phyloP scores from a whole-genome alignment of 2,888 invertebrate species.

The Crocallis elinguaria region DNA sequence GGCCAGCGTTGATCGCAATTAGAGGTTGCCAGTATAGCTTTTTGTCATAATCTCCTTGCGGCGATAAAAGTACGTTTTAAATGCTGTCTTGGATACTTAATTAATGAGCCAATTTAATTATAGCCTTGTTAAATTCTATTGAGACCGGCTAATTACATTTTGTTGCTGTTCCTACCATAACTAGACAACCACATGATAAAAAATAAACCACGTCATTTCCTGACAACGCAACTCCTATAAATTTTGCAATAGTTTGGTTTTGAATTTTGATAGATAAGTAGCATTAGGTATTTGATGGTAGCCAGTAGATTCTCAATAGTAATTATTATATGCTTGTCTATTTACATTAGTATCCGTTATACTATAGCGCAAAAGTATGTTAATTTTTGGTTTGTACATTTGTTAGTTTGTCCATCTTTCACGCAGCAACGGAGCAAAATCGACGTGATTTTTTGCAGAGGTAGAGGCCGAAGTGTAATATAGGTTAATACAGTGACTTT shows the following conservation, averaged over 20 bases:
- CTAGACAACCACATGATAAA: conserved; percentile 4
- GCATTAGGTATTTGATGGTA: not conserved
- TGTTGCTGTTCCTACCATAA: conserved; percentile 33
- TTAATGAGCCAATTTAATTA: conserved; percentile 56
- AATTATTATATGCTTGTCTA: not conserved
- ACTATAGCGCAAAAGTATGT: too few species aligned
- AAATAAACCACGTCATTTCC: conserved; percentile 11
- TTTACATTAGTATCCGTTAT: too few species aligned
- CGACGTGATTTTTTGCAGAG: too few species aligned
- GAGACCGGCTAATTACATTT: conserved; percentile 43
- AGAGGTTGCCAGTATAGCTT: conserved; percentile 72
- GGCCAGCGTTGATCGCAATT: conserved; percentile 81
- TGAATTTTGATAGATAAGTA: not conserved
- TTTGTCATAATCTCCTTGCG: conserved; percentile 71
- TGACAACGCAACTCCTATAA: conserved; percentile 4
- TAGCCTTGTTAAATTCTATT: conserved; percentile 46
- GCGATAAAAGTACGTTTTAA: conserved; percentile 65
- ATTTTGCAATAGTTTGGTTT: conserved; percentile 2
- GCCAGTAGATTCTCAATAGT: not conserved
- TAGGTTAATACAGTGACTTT: too few species aligned
- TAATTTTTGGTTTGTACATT: too few species aligned
- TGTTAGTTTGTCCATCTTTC: too few species aligned
- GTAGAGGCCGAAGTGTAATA: too few species aligned
- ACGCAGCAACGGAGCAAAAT: too few species aligned
- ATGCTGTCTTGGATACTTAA: conserved; percentile 56